Evolutionary conservation across 2,888 invertebrate species (phyloP), one percentile per base, ranked within the genome.

Genomic region (Gasteruption jaculator): DNA sequence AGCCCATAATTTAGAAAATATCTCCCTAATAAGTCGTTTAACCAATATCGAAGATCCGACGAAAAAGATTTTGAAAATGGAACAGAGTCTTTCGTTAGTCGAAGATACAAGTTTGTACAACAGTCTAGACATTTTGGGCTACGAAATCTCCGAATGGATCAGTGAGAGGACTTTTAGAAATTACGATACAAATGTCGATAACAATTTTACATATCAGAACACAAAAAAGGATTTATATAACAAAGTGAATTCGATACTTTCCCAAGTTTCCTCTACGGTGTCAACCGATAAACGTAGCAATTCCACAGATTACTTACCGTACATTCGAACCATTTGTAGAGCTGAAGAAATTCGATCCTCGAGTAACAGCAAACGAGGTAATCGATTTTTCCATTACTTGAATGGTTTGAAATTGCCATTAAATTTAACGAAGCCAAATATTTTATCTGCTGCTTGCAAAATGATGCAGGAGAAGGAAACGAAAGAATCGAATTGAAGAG

Each of bases 311-410:
- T 87, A 85, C 63, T 78, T 86, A 68, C 77, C 89, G 0, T 64
- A 73, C 1, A 73, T 87, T 49, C 76, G 89, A 21, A 68, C 76
- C 11, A 84, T 91, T 40, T 83, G 85, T 50, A 77, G 86, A 49
- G 73, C 78, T 27, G 89, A 90, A 62, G 77, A 77, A 52, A 57
- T 57, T 10, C 80, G 84, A 56, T 75, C 77, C 21, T 75, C 77
- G 32, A 67, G 60, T 18, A 81, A 76, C 54, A 72, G 64, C 2
- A 85, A 86, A 61, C 76, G 87, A 45, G 80, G 83, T 46, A 86
- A 84, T 58, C 76, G 89, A 41, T 89, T 85, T 70, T 85, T 82
- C 69, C 86, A 86, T 66, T 88, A 89, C 70, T 74, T 89, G n/a
- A 79, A 81, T 52, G 78, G 77, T 34, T 63, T 79, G 42, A 75